Conservation (phyloP, 35 echinoderm and acorn worm genomes). For the Eucidaris tribuloides region DNA sequence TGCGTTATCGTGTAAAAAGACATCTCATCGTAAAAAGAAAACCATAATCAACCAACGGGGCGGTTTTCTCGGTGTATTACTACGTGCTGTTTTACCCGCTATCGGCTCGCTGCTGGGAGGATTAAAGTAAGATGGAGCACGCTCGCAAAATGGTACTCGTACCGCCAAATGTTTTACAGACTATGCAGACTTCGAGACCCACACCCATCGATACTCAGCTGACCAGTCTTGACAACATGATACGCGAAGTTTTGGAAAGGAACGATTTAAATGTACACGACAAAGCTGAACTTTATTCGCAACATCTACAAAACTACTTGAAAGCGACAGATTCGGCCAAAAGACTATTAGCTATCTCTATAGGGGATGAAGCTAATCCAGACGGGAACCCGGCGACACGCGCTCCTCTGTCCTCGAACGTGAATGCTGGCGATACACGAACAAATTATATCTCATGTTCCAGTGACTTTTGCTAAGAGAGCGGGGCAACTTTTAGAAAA, state of each 20-base stretch:
- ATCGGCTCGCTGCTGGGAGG: no score
- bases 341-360: no score
- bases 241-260: slow-evolving; percentile 24
- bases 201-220: neutral
- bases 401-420: no score
- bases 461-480: neutral
- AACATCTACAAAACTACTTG: slow-evolving; percentile 14
- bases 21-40: slow-evolving; percentile 7
- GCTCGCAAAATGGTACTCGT: slow-evolving; percentile 29
- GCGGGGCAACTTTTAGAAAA: slow-evolving; percentile 1
- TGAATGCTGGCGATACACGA: no score
- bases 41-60: slow-evolving; percentile 23
- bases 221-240: slow-evolving; percentile 22
- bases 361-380: no score
- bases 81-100: no score
- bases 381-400: no score
- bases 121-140: slow-evolving; percentile 24
- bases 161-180: neutral
- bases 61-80: no score
- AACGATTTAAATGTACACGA: slow-evolving; percentile 11
- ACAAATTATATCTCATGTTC: slow-evolving; percentile 21
- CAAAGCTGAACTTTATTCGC: neutral
- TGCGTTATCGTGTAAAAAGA: slow-evolving; percentile 3
- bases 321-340: neutral
- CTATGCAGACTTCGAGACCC: neutral